Base-by-base conservation (phyloP, 2,113 vertebrate species). In the Pampusana beccarii region DNA sequence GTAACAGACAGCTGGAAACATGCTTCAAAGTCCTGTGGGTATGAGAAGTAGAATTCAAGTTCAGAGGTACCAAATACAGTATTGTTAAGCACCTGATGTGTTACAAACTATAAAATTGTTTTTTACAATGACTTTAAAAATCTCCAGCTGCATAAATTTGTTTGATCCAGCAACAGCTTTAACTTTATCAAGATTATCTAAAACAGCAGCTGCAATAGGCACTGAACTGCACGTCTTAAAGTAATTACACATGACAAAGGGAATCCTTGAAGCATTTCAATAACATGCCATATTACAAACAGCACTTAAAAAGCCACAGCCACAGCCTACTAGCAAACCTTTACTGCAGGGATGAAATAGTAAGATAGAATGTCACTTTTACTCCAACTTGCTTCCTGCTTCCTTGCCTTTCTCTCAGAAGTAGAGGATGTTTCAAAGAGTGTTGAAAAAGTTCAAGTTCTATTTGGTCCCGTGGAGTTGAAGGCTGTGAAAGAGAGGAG, bases 211-310 rank as follows among this genome's bases (percentile, higher is more conserved):
- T 94, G 84, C 73, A 80, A 61, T 16, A 89, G 89, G 40, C 25
- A 2, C 69, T 2, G 5, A 95, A 77, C 80, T 62, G 84, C 40
- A 1, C 23, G 71, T 86, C 79, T 73, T 56, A 85, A 51, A 84
- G 48, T 92, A 94, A 93, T 95, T 82, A 70, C 62, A 85, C 25
- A 50, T 91, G 75, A 94, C 81, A 92, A 91, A 96, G 78, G 53
- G 62, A 93, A 93, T 67, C 81, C 89, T 85, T 92, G 90, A 79
- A 90, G 87, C 66, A 69, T 79, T 92, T 94, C 93, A 94, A 21
- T 82, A 87, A 75, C 54, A 33, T 44, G 38, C 77, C 16, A 3
- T 48, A 23, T 40, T 69, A 84, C 80, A 91, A 92, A 82, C n/a
- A 50, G 70, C 50, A 57, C 46, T 89, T 85, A 25, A 86, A 91